Conservation (phyloP, 2,888 invertebrate genomes). For the Hermaeophaga mercurialis region DNA sequence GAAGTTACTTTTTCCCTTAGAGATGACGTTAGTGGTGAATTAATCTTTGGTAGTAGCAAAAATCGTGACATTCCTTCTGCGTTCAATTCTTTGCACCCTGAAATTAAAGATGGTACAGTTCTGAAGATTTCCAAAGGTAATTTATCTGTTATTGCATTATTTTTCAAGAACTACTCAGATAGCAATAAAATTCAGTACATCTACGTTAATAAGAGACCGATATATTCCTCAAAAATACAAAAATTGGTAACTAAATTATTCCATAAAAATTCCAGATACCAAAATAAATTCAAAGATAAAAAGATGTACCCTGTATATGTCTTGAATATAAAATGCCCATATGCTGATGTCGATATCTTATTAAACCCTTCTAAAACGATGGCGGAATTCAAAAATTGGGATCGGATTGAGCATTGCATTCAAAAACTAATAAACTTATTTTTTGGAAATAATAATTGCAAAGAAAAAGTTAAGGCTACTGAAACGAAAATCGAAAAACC, state of each 20-base stretch:
- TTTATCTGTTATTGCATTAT: slow-evolving; percentile 63
- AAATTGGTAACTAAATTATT: slow-evolving; percentile 56
- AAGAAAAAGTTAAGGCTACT: slow-evolving; percentile 34
- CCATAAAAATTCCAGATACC: slow-evolving; percentile 34
- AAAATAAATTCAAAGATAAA: slow-evolving; percentile 23
- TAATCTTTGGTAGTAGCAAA: slow-evolving; percentile 66
- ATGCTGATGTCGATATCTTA: slow-evolving; percentile 59
- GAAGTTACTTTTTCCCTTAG: slow-evolving; percentile 70
- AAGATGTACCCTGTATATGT: slow-evolving; percentile 58
- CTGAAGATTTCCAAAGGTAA: slow-evolving; percentile 55
- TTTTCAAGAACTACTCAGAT: slow-evolving; percentile 59
- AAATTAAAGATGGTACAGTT: slow-evolving; percentile 53
- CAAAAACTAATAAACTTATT: slow-evolving; percentile 52
- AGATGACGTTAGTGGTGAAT: slow-evolving; percentile 66
- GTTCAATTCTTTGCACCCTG: slow-evolving; percentile 59
- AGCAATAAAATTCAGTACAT: slow-evolving; percentile 65
- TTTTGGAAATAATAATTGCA: slow-evolving; percentile 37
- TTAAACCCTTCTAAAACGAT: slow-evolving; percentile 60
- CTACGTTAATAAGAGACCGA: slow-evolving; percentile 68
- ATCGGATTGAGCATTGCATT: slow-evolving; percentile 54
- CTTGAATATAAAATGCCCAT: slow-evolving; percentile 62
- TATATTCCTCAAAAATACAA: slow-evolving; percentile 61
- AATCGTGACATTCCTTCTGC: slow-evolving; percentile 62
- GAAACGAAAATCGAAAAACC: slow-evolving; percentile 24
- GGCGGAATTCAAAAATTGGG: slow-evolving; percentile 62